Conservation (phyloP, 2,797 vertebrate genomes). For the Phataginus tetradactyla region DNA sequence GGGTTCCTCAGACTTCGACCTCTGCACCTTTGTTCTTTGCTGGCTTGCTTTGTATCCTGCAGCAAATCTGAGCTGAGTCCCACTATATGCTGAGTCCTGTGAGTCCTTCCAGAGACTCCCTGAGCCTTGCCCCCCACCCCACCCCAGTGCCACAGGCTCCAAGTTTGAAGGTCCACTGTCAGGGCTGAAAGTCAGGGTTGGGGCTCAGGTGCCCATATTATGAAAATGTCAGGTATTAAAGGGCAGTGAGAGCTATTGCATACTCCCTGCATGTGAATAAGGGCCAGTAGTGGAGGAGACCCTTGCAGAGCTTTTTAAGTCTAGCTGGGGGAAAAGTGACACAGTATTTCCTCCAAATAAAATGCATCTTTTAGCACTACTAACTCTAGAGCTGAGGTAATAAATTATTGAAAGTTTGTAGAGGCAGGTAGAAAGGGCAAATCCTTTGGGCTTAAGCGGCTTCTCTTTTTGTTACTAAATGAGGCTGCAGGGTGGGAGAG, state of each 20-base stretch:
- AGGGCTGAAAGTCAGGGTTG: neutral
- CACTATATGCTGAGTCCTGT: neutral
- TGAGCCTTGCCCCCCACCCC: neutral
- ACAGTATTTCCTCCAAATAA: constrained; percentile 31
- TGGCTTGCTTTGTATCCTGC: neutral
- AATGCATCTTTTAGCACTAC: constrained; percentile 19
- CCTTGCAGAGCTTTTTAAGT: constrained; percentile 14
- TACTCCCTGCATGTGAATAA: neutral
- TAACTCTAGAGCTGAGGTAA: neutral
- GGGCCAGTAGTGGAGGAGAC: neutral
- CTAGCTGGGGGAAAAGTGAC: neutral
- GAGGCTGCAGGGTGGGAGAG: neutral
- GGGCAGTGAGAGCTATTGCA: neutral
- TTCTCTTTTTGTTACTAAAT: neutral
- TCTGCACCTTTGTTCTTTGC: neutral
- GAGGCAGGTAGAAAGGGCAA: neutral
- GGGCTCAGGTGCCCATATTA: neutral
- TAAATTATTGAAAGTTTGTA: neutral
- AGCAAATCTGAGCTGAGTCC: neutral
- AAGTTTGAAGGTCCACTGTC: neutral
- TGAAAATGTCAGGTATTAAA: neutral
- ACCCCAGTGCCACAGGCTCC: neutral
- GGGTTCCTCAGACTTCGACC: neutral
- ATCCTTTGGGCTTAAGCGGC: neutral
- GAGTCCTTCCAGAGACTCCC: neutral